Conservation (phyloP, 1,140 invertebrate genomes). For the Pachypeltis micranthus region DNA sequence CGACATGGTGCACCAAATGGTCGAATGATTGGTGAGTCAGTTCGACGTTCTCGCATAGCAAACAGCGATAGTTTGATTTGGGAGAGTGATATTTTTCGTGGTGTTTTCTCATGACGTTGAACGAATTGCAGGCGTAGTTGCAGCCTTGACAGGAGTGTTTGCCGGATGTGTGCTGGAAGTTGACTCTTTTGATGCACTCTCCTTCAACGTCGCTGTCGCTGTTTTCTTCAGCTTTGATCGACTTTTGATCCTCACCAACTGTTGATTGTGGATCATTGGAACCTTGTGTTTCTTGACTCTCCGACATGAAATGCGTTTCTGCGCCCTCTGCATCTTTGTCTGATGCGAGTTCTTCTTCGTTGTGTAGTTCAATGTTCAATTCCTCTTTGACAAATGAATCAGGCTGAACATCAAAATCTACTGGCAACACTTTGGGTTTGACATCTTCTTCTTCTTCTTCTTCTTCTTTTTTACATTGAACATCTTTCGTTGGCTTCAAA, state of each 20-base stretch:
- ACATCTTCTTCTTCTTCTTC: too few species aligned
- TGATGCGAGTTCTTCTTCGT: too few species aligned
- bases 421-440: too few species aligned
- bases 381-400: too few species aligned
- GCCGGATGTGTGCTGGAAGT: not conserved
- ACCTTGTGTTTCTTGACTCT: not conserved
- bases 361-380: too few species aligned
- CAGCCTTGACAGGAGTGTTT: not conserved
- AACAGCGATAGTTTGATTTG: not conserved
- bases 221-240: not conserved
- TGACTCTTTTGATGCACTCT: not conserved
- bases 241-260: not conserved
- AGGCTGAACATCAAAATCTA: too few species aligned
- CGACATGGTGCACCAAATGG: not conserved
- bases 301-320: not conserved
- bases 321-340: too few species aligned
- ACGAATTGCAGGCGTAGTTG: not conserved
- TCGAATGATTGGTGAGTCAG: not conserved
- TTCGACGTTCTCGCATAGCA: not conserved
- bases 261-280: not conserved
- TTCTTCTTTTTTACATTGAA: too few species aligned
- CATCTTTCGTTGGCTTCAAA: too few species aligned
- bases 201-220: not conserved
- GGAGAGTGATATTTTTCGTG: not conserved
- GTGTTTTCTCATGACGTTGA: not conserved